Conservation (phyloP, 2,113 vertebrate genomes). For the Epinephelus moara region DNA sequence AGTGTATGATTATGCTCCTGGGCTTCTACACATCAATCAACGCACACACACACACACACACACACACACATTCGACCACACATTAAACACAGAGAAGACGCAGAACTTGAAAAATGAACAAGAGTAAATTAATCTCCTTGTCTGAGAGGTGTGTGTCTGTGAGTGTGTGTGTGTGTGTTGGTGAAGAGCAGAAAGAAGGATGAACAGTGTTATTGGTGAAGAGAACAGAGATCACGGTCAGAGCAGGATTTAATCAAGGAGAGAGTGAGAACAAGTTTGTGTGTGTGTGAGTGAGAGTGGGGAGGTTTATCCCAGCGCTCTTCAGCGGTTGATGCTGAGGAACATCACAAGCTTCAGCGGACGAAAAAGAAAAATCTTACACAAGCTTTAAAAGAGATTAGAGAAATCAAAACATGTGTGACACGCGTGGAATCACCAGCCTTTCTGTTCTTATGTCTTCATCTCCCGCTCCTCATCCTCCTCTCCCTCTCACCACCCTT, state of each 20-base stretch:
- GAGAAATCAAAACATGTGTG: constrained; percentile 25
- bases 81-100: constrained; percentile 67
- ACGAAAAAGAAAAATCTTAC: not conserved
- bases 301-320: constrained; percentile 30
- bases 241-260: constrained; percentile 75
- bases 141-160: constrained; percentile 43
- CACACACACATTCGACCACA: constrained; percentile 44
- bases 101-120: constrained; percentile 80
- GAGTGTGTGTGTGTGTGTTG: constrained; percentile 40
- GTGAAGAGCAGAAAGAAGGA: constrained; percentile 49
- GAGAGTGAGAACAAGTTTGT: constrained; percentile 41
- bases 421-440: constrained; percentile 8
- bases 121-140: constrained; percentile 77
- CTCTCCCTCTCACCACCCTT: constrained; percentile 14
- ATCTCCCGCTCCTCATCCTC: constrained; percentile 6
- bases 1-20: constrained; percentile 82
- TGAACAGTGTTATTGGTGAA: constrained; percentile 62
- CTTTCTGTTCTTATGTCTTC: constrained; percentile 25
- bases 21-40: constrained; percentile 77
- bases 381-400: constrained; percentile 27
- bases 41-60: constrained; percentile 22
- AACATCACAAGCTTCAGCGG: constrained; percentile 14
- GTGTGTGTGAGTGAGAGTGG: constrained; percentile 5
- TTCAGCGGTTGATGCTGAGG: constrained; percentile 9
- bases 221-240: constrained; percentile 67